Percentiles rank a stretch among this genome's conserved stretches.
These are phyloP conservation scores for Sebastolobus altivelis DNA, from an alignment of 2,797 vertebrate genomes.

Conservation along the genomic window DNA sequence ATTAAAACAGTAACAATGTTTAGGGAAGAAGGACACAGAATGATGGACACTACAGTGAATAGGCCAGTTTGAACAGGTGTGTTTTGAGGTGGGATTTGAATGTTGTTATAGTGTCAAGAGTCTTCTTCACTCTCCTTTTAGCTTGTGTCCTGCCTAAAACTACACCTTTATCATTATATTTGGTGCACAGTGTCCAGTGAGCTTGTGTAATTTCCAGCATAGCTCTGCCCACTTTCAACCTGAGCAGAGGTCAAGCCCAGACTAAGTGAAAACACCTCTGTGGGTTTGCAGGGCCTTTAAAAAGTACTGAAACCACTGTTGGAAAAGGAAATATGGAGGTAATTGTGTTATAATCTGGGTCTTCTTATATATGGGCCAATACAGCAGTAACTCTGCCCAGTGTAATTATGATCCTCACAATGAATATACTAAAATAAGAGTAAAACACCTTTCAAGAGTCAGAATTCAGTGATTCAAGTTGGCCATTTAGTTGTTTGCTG, in stretches of 20 bases:
- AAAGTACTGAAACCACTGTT: neutral
- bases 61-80: too few relatives aligned
- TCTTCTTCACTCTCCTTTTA: neutral
- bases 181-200: neutral
- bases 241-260: neutral
- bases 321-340: neutral
- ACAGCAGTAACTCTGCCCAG: neutral
- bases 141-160: neutral
- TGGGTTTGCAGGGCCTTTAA: too few relatives aligned
- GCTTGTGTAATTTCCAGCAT: neutral
- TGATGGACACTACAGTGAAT: too few relatives aligned
- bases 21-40: too few relatives aligned
- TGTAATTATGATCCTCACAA: neutral
- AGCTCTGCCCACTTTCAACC: neutral
- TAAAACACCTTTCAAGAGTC: neutral
- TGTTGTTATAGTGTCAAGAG: neutral
- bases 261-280: conserved; percentile 10
- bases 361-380: neutral
- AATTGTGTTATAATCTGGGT: neutral
- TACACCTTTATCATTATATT: neutral
- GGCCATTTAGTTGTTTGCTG: neutral
- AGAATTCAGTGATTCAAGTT: neutral
- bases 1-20: too few relatives aligned
- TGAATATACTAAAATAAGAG: neutral
- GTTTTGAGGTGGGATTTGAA: too few relatives aligned